These are phyloP conservation scores for Dendrolimus kikuchii DNA, from an alignment of 1,140 invertebrate species.

Conservation along the genomic window DNA sequence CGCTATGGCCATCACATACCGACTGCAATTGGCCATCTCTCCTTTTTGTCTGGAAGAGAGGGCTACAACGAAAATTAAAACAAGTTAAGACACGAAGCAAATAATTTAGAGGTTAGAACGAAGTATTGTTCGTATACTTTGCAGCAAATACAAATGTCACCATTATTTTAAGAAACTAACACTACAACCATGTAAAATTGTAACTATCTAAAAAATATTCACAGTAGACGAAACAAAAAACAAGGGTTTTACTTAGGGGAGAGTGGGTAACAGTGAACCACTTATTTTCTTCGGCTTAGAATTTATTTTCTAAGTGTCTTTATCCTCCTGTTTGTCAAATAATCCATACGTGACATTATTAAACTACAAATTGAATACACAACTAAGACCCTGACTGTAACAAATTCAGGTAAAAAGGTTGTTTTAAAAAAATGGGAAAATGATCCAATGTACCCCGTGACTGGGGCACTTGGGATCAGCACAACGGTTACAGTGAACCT, in stretches of 20 bases:
- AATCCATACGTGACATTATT: too few relatives aligned
- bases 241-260: slow-evolving; percentile 16
- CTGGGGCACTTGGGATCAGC: too few relatives aligned
- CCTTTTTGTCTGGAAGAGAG: slow-evolving; percentile 14
- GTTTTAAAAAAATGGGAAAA: too few relatives aligned
- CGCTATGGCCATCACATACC: not conserved
- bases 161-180: slow-evolving; percentile 16
- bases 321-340: too few relatives aligned
- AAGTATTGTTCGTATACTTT: slow-evolving; percentile 12
- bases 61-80: slow-evolving; percentile 11
- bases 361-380: too few relatives aligned
- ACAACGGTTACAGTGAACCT: too few relatives aligned
- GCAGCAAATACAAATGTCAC: slow-evolving; percentile 12
- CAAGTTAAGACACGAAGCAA: slow-evolving; percentile 12
- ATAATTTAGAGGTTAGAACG: slow-evolving; percentile 14
- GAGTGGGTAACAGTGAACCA: too few relatives aligned
- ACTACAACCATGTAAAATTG: slow-evolving; percentile 13
- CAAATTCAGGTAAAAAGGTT: too few relatives aligned
- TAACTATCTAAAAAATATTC: slow-evolving; percentile 10
- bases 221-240: slow-evolving; percentile 13
- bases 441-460: too few relatives aligned
- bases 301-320: too few relatives aligned
- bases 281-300: too few relatives aligned
- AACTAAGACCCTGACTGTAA: too few relatives aligned
- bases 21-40: slow-evolving; percentile 11